Evolutionary conservation across 2,797 vertebrate genomes (phyloP).

Genomic region (Pangasius mekongensis): DNA sequence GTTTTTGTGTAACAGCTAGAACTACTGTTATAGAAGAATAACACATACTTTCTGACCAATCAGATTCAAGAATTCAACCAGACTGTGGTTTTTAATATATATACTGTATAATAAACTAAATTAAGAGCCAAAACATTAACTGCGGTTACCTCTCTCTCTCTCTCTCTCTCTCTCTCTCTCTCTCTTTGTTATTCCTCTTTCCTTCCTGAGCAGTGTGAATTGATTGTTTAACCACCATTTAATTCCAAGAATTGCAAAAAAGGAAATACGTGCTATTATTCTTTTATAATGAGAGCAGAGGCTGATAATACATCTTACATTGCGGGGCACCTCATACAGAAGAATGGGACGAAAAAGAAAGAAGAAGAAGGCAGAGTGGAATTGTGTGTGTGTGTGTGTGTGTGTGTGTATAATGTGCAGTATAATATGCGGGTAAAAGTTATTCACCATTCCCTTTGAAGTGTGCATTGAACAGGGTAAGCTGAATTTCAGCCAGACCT

Average conservation of each 20-base stretch:
- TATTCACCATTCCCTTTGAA: conserved; percentile 99
- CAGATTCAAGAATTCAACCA: not conserved
- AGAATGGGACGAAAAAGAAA: conserved; percentile 66
- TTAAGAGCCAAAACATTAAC: not conserved
- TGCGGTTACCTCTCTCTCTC: not conserved
- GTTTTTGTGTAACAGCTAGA: not conserved
- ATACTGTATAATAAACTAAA: not conserved
- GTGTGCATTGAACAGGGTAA: conserved; percentile 96
- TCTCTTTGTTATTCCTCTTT: not conserved
- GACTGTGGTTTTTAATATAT: not conserved
- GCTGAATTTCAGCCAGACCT: conserved; percentile 93
- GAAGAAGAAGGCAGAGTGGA: conserved; percentile 59
- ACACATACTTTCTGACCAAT: not conserved
- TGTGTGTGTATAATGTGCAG: conserved; percentile 62
- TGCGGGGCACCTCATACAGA: conserved; percentile 67
- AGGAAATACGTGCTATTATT: conserved; percentile 82
- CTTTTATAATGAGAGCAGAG: conserved; percentile 77
- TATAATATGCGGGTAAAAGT: conserved; percentile 83
- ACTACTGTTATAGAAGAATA: not conserved
- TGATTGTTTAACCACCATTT: conserved; percentile 15
- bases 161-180: not conserved
- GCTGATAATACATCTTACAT: conserved; percentile 79
- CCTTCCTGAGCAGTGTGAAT: conserved; percentile 13
- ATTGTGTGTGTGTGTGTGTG: conserved; percentile 24
- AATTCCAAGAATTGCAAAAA: conserved; percentile 54